Evolutionary conservation across 2,888 invertebrate species (phyloP), one percentile per base, ranked within the genome.

Genomic region (Kryphioiulus occultus): DNA sequence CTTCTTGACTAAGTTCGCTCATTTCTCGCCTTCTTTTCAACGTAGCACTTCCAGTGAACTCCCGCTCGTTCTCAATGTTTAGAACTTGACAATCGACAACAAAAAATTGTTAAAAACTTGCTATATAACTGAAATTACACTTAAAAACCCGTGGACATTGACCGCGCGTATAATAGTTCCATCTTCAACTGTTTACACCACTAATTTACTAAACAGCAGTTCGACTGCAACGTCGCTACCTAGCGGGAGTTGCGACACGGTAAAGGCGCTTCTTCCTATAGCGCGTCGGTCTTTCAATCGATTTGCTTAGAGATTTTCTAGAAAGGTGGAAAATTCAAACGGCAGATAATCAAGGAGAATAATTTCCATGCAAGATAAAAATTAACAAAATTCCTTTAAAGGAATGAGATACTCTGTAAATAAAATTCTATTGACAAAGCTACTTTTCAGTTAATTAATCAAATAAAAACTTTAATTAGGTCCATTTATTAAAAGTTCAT

Each of bases 1-100:
- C 97, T 93, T 97, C 97, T 92, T 96, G 96, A 92, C 95, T 96
- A 90, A 97, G 93, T 94, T 97, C 96, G 93, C 96, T 96, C 96
- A 96, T 96, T 89, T 88, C 90, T 59, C 35, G 32, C 39, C 30
- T 39, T 19, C 59, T 87, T 68, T 87, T 87, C 39, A 78, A 87
- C 32, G 42, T 39, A 22, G 39, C 86, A 9, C 53, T 35, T 53
- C 44, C 39, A 86, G 53, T 78, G 39, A 35, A 32, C 42, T 85
- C 85, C 85, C 44, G 19, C 84, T 84, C 84, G 84, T 84, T 84
- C 84, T 84, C 84, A 84, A 84, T 84, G 35, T 84, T 84, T 84
- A 84, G 42, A n/a, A 35, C 19, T n/a, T 35, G 30, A 84, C 17
- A 84, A 35, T 10, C 84, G 42, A 15, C 84, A 85, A 78, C 78